These are phyloP conservation scores for Rotaria macrura DNA, from an alignment of 2,888 invertebrate species.

Conservation along the genomic window DNA sequence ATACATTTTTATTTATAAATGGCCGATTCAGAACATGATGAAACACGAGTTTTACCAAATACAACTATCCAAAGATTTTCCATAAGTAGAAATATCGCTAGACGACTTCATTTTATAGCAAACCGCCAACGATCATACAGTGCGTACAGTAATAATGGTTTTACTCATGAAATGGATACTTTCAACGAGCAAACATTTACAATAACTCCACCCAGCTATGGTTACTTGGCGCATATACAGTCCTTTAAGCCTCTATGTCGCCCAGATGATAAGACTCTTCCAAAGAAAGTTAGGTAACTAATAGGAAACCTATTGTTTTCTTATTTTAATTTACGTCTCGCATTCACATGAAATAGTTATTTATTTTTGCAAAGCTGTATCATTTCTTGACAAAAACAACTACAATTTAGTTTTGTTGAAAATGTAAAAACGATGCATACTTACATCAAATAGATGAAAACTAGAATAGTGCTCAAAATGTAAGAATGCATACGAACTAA, in stretches of 20 bases:
- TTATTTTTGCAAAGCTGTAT: no score
- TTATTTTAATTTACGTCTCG: no score
- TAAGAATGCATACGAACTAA: no score
- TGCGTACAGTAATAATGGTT: background rate
- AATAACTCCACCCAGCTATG: background rate
- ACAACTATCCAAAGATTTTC: background rate
- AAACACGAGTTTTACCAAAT: background rate
- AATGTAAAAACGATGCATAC: no score
- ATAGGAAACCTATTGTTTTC: background rate
- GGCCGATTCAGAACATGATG: background rate
- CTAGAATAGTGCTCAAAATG: no score
- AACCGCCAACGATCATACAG: background rate
- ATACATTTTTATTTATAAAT: background rate
- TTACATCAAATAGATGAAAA: no score
- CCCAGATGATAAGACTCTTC: background rate
- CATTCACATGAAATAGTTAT: no score
- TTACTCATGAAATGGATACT: background rate
- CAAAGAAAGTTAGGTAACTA: conserved; percentile 1
- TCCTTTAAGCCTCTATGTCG: background rate
- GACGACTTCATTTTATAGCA: background rate
- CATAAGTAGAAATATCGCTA: background rate
- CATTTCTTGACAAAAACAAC: no score
- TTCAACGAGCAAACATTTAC: background rate
- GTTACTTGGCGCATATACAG: background rate
- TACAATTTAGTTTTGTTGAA: no score